Evolutionary conservation across 1,140 invertebrate genomes (phyloP).

Genomic region (Tetramorium parvispinum): DNA sequence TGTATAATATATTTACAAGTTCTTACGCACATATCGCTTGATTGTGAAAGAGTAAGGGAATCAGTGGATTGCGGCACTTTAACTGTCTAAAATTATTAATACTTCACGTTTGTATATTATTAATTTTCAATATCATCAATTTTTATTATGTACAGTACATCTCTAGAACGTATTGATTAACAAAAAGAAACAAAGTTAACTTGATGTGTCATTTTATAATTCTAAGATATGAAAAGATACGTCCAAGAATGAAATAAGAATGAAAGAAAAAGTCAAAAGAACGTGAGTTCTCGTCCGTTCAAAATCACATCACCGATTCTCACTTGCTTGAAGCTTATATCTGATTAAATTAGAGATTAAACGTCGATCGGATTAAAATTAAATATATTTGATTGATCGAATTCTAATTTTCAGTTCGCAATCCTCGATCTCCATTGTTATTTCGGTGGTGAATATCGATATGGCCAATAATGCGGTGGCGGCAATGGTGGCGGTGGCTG

Average conservation of each 20-base stretch:
- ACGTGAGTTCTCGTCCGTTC: not conserved
- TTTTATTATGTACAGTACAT: not conserved
- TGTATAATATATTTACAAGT: conserved; percentile 29
- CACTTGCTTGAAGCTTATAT: no score
- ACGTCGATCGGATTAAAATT: no score
- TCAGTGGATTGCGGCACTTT: not conserved
- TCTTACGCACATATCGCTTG: not conserved
- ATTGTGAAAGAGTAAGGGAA: not conserved
- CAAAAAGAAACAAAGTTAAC: not conserved
- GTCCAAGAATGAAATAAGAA: not conserved
- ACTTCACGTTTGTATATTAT: not conserved
- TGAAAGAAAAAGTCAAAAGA: not conserved
- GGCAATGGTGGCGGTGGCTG: conserved; percentile 52
- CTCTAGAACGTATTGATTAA: not conserved
- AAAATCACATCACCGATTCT: not conserved
- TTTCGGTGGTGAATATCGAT: conserved; percentile 78
- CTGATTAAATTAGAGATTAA: no score
- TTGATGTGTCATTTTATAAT: not conserved
- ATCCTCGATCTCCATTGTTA: conserved; percentile 52
- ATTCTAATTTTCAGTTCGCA: no score
- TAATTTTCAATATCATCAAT: conserved; percentile 4
- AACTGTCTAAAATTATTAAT: not conserved
- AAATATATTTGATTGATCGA: no score
- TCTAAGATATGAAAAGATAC: not conserved
- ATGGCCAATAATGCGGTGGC: conserved; percentile 79